Base-by-base conservation (phyloP, 2,888 invertebrate genomes). In the Leptopilina myrica region DNA sequence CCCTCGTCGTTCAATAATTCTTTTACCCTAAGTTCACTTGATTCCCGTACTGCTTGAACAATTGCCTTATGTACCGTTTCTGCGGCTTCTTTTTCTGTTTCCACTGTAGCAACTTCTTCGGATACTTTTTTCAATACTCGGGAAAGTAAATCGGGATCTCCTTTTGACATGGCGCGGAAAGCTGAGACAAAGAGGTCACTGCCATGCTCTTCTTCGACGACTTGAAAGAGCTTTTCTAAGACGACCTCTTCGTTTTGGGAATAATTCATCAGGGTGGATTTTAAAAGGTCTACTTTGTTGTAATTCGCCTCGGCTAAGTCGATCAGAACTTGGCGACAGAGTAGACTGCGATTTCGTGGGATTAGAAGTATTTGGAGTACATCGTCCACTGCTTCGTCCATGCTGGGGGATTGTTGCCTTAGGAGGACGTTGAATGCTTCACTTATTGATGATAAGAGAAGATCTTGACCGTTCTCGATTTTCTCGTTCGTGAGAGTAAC, bases 31-130 rank as follows among this genome's bases (percentile, higher is more conserved):
- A 93, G 92, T 77, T 94, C 93, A 87, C 95, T 94, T 1, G 93
- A 93, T 87, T 94, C 94, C 87, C 94, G 93, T 0, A 95, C 94
- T 0, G 95, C 94, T 66, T 93, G 92, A 0, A 95, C 94, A 14
- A 96, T 95, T 4, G 95, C 94, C 86, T 94, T 94, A 88, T 95
- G 95, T 26, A 96, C 92, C 1, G 94, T 93, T 87, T 95, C 94
- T 0, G 93, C 93, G 0, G 95, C 95, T 86, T 94, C 94, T 78
- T 93, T 93, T 83, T 96, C 95, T 5, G 94, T 94, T 86, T 93
- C 93, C 0, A 95, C 92, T 40, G 93, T 92, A 0, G 93, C 93
- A 9, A 94, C 93, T n/a, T 94, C 93, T 69, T 94, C 92, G 14
- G 94, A 94, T 64, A 95, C 94, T 81, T 94, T 93, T 43, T 93